Conservation (phyloP, 2,113 vertebrate species). For the Fukomys damarensis region DNA sequence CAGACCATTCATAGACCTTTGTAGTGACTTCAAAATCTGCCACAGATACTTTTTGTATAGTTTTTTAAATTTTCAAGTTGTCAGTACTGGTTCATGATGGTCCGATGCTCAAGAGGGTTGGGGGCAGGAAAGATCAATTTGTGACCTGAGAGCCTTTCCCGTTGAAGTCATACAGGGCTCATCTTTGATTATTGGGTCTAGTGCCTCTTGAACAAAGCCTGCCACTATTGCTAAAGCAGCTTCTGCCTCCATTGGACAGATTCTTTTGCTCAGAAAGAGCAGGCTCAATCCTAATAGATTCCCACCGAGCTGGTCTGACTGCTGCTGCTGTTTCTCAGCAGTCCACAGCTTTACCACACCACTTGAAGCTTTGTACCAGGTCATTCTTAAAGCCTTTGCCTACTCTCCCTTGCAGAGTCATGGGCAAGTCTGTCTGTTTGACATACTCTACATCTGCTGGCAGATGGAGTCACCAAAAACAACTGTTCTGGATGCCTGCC, state of each 20-base stretch:
- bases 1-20: not conserved
- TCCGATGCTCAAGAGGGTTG: not conserved
- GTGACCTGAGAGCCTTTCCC: not conserved
- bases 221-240: not conserved
- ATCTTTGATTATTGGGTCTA: not conserved
- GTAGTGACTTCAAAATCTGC: not conserved
- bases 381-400: not conserved
- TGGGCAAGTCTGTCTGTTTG: not conserved
- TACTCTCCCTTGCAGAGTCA: not conserved
- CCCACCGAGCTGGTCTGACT: slow-evolving; percentile 4
- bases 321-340: slow-evolving; percentile 13
- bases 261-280: slow-evolving; percentile 46
- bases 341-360: not conserved
- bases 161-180: not conserved
- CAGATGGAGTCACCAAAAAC: not conserved
- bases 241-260: not conserved
- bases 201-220: not conserved
- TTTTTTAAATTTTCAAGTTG: slow-evolving; percentile 21
- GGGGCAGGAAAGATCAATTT: not conserved
- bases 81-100: not conserved
- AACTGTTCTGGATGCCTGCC: not conserved
- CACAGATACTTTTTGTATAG: not conserved
- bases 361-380: not conserved
- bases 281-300: not conserved
- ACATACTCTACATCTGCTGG: not conserved